phyloP scores from a whole-genome alignment of 2,113 vertebrate species.

The rabbit (Oryctolagus cuniculus) region DNA sequence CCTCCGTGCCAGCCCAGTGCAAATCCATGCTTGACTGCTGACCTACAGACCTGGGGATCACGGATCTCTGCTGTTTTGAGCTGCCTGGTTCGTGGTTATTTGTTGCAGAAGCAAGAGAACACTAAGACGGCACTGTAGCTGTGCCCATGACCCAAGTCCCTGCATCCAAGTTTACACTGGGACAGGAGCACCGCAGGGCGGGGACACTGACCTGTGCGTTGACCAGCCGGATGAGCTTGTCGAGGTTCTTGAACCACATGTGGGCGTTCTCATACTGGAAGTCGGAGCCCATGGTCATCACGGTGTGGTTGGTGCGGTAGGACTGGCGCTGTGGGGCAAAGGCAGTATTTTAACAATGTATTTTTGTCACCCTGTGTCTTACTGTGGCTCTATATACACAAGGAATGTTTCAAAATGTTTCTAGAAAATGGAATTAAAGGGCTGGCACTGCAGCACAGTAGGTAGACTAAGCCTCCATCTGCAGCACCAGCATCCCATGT shows the following conservation, averaged over 20 bases:
- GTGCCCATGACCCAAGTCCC: neutral
- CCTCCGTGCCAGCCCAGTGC: neutral
- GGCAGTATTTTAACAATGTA: no score
- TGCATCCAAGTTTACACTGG: neutral
- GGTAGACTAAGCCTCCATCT: no score
- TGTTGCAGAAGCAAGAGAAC: neutral
- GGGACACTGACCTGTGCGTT: slow-evolving; percentile 86
- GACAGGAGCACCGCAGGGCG: neutral
- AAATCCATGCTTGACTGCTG: neutral
- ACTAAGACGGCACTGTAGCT: neutral
- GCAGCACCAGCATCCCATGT: no score
- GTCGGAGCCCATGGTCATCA: slow-evolving; percentile 98
- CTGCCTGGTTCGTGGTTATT: neutral
- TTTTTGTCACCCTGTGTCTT: neutral
- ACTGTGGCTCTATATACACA: neutral
- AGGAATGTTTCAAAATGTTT: neutral
- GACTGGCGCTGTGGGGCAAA: slow-evolving; percentile 80
- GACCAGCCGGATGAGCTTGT: slow-evolving; percentile 93
- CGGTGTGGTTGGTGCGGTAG: slow-evolving; percentile 94
- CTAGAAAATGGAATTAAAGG: no score
- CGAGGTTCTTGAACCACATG: slow-evolving; percentile 96
- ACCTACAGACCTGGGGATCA: neutral
- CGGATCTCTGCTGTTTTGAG: neutral
- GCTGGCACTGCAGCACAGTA: no score
- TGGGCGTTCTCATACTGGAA: slow-evolving; percentile 96